phyloP scores from a whole-genome alignment of 2,113 vertebrate species.

The Prochilodus magdalenae region DNA sequence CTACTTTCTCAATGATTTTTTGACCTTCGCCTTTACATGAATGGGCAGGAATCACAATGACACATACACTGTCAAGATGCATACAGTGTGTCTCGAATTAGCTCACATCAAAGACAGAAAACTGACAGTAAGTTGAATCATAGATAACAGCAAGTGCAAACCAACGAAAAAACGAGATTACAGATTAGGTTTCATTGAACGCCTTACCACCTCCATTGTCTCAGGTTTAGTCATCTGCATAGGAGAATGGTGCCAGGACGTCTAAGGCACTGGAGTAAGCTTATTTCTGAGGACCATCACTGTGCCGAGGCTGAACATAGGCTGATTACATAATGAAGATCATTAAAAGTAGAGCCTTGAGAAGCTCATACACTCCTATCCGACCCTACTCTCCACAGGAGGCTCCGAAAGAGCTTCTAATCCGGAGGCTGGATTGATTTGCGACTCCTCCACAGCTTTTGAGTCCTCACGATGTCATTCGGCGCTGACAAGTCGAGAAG shows the following conservation, averaged over 20 bases:
- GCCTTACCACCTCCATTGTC: constrained; percentile 1
- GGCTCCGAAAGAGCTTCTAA: constrained; percentile 72
- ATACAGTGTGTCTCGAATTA: not conserved
- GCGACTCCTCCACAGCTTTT: constrained; percentile 65
- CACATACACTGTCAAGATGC: constrained; percentile 14
- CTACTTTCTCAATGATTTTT: constrained; percentile 5
- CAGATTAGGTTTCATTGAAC: constrained; percentile 29
- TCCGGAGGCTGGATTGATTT: constrained; percentile 74
- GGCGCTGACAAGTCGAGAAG: constrained; percentile 65
- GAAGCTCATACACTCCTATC: constrained; percentile 51
- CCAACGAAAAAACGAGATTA: constrained; percentile 17
- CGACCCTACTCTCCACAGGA: constrained; percentile 58
- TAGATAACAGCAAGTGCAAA: constrained; percentile 2
- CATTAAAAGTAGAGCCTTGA: constrained; percentile 58
- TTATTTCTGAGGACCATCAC: constrained; percentile 35
- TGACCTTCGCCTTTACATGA: not conserved
- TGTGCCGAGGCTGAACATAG: constrained; percentile 37
- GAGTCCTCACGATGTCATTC: constrained; percentile 61
- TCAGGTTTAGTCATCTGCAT: constrained; percentile 33
- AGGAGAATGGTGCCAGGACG: constrained; percentile 52
- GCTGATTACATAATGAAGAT: constrained; percentile 49
- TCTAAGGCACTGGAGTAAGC: constrained; percentile 41
- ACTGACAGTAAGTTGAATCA: constrained; percentile 23
- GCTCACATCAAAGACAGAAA: not conserved
- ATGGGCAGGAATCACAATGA: not conserved